phyloP scores from a whole-genome alignment of 1,140 invertebrate genomes.

The Camponotus vicinus region DNA sequence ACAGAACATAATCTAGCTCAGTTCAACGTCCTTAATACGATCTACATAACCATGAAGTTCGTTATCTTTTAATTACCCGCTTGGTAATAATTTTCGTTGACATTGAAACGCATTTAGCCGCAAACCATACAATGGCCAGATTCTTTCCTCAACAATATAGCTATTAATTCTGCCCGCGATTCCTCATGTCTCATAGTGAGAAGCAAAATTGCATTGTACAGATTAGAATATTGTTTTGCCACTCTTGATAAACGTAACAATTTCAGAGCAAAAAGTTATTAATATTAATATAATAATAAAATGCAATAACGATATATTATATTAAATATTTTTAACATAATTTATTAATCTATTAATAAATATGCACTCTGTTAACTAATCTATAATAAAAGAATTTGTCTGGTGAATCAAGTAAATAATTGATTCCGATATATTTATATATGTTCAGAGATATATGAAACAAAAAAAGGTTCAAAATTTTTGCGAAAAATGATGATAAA shows the following conservation, averaged over 20 bases:
- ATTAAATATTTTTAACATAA: background rate
- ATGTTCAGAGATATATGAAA: background rate
- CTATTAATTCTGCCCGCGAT: conserved; percentile 69
- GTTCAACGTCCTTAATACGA: conserved; percentile 65
- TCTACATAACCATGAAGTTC: conserved; percentile 74
- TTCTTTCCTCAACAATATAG: conserved; percentile 66
- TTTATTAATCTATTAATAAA: background rate
- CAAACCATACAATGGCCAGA: conserved; percentile 65
- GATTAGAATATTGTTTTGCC: background rate
- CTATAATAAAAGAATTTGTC: conserved; percentile 1
- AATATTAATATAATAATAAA: background rate
- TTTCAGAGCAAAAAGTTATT: background rate
- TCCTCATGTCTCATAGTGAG: background rate
- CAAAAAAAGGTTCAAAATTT: background rate
- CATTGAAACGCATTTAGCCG: conserved; percentile 69
- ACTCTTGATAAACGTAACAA: background rate
- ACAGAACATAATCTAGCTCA: background rate
- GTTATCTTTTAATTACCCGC: conserved; percentile 75
- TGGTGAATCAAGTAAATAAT: background rate
- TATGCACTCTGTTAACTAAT: background rate
- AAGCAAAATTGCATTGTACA: background rate
- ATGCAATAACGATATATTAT: background rate
- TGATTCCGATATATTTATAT: background rate
- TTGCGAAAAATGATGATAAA: background rate
- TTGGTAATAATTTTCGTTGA: conserved; percentile 74